These are phyloP conservation scores for Nomada ruficornis DNA, from an alignment of 2,888 invertebrate genomes.

Conservation along the genomic window DNA sequence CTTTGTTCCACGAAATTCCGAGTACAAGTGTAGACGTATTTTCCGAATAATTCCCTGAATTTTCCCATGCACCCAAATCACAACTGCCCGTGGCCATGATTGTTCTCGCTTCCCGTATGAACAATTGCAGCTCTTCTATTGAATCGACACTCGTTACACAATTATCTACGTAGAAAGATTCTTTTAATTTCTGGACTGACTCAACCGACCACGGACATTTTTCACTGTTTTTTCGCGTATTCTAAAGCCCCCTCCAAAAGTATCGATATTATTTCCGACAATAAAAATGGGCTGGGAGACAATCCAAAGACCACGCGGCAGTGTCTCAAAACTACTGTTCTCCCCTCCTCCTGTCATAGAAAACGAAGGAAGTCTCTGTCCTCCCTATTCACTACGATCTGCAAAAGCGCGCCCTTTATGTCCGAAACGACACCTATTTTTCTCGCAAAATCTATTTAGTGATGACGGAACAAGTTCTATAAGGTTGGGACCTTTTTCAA, in stretches of 20 bases:
- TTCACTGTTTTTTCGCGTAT: no score
- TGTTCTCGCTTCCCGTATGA: background rate
- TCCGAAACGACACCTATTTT: slow-evolving; percentile 64
- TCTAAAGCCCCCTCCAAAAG: no score
- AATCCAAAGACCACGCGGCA: no score
- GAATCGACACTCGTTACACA: background rate
- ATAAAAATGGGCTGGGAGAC: no score
- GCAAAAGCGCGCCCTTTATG: slow-evolving; percentile 59
- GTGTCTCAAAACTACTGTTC: no score
- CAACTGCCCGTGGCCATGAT: background rate
- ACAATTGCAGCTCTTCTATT: background rate
- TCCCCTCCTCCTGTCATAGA: no score
- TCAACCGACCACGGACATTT: no score
- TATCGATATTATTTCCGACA: no score
- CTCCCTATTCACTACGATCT: background rate
- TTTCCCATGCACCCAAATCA: background rate
- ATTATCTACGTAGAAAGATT: background rate
- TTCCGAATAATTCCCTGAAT: background rate
- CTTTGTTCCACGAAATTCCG: background rate
- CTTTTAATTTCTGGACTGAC: background rate
- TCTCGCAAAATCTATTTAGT: slow-evolving; percentile 60
- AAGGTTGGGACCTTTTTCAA: slow-evolving; percentile 64
- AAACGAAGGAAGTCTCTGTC: slow-evolving; percentile 2
- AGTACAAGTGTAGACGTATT: background rate
- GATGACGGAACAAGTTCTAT: slow-evolving; percentile 64